A percentile compares a stretch with the other conserved stretches of the same genome.
Conservation (phyloP, 2,888 invertebrate genomes). For the Panzeria rudis region DNA sequence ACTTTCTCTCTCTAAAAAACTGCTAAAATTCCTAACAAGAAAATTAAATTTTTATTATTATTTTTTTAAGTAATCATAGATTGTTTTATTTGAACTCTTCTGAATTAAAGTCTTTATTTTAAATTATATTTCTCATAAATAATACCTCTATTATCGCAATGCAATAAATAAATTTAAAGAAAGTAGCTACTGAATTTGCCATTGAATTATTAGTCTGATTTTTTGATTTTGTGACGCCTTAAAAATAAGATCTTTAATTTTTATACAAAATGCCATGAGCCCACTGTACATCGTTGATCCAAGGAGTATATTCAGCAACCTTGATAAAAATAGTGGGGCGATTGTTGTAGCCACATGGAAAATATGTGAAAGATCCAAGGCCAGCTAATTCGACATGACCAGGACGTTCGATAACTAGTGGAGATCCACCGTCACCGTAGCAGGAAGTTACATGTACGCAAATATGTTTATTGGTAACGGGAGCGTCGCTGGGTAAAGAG, state of each 20-base stretch:
- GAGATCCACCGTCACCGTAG: conserved; percentile 79
- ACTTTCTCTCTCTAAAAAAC: too few relatives aligned
- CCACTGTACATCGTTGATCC: conserved; percentile 78
- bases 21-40: too few relatives aligned
- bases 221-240: not conserved
- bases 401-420: conserved; percentile 77
- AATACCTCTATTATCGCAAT: not conserved
- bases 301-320: conserved; percentile 75
- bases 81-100: too few relatives aligned
- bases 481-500: conserved; percentile 76
- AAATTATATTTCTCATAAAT: not conserved
- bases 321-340: conserved; percentile 77
- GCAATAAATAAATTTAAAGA: not conserved
- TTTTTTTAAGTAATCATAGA: too few relatives aligned
- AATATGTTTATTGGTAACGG: conserved; percentile 74
- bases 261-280: conserved; percentile 77
- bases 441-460: conserved; percentile 77
- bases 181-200: not conserved
- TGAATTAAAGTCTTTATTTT: not conserved
- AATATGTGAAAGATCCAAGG: conserved; percentile 78
- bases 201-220: not conserved
- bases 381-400: conserved; percentile 76
- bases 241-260: not conserved
- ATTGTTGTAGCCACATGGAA: conserved; percentile 78
- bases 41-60: too few relatives aligned